Conservation (phyloP, 2,888 invertebrate genomes). For the Epirrhoe tristata region DNA sequence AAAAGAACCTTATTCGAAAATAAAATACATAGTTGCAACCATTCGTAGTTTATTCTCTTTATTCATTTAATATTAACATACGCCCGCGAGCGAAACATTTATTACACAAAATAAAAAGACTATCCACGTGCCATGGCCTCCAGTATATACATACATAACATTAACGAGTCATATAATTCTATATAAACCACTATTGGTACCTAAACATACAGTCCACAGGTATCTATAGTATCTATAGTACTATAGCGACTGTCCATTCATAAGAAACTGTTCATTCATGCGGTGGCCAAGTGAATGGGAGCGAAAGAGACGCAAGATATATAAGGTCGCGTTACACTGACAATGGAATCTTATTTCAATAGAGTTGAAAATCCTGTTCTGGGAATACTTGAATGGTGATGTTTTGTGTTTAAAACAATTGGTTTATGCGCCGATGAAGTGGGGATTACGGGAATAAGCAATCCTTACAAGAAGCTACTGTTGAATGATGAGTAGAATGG, state of each 20-base stretch:
- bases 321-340: slow-evolving; percentile 79
- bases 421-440: slow-evolving; percentile 60
- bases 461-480: slow-evolving; percentile 49
- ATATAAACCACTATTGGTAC: slow-evolving; percentile 65
- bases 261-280: slow-evolving; percentile 84
- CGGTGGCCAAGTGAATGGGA: slow-evolving; percentile 80
- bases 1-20: not conserved
- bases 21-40: not conserved
- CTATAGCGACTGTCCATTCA: slow-evolving; percentile 82
- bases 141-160: slow-evolving; percentile 56
- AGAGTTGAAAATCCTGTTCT: slow-evolving; percentile 75
- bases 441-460: slow-evolving; percentile 55
- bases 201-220: slow-evolving; percentile 63
- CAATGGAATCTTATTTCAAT: slow-evolving; percentile 71
- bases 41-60: not conserved
- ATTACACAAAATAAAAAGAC: slow-evolving; percentile 63
- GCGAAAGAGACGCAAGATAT: slow-evolving; percentile 70
- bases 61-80: slow-evolving; percentile 25
- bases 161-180: slow-evolving; percentile 64
- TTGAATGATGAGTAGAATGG: slow-evolving; percentile 42
- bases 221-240: slow-evolving; percentile 82
- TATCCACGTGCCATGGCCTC: slow-evolving; percentile 73
- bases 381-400: slow-evolving; percentile 70
- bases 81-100: slow-evolving; percentile 46
- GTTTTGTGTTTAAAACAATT: slow-evolving; percentile 76